Evolutionary conservation across 2,888 invertebrate genomes (phyloP).

Genomic region (Xanthorhoe spadicearia): DNA sequence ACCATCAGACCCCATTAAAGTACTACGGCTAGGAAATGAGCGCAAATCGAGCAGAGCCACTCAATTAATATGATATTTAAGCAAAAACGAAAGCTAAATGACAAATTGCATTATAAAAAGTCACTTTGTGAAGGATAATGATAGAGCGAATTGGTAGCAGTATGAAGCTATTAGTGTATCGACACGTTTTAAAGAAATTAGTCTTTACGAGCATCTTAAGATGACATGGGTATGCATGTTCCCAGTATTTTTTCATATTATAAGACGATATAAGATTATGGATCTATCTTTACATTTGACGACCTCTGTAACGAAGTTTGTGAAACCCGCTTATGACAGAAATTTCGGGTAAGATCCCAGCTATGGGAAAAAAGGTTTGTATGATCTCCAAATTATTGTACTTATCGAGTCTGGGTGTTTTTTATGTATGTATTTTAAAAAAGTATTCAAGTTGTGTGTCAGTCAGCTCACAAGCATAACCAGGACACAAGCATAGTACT

Average conservation of each 20-base stretch:
- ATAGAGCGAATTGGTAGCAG: conserved; percentile 29
- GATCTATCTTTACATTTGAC: too few relatives aligned
- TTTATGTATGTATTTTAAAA: too few relatives aligned
- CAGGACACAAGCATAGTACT: too few relatives aligned
- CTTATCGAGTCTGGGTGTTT: too few relatives aligned
- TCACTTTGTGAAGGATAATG: conserved; percentile 40
- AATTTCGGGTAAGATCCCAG: too few relatives aligned
- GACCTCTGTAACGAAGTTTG: too few relatives aligned
- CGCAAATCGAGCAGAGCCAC: conserved; percentile 51
- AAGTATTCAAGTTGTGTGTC: too few relatives aligned
- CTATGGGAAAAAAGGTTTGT: too few relatives aligned
- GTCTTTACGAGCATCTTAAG: neutral
- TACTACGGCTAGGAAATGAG: conserved; percentile 63
- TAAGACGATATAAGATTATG: too few relatives aligned
- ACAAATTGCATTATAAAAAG: conserved; percentile 72
- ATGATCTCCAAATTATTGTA: too few relatives aligned
- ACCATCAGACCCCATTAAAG: conserved; percentile 68
- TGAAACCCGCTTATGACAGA: too few relatives aligned
- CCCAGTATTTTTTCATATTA: neutral
- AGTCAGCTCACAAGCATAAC: too few relatives aligned
- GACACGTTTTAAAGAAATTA: conserved; percentile 20
- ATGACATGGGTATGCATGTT: neutral
- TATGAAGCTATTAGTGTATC: conserved; percentile 21
- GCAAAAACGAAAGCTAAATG: conserved; percentile 70
- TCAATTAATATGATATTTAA: conserved; percentile 72